Conservation (phyloP, 1,140 invertebrate species). For the Trypoxylus dichotomus region DNA sequence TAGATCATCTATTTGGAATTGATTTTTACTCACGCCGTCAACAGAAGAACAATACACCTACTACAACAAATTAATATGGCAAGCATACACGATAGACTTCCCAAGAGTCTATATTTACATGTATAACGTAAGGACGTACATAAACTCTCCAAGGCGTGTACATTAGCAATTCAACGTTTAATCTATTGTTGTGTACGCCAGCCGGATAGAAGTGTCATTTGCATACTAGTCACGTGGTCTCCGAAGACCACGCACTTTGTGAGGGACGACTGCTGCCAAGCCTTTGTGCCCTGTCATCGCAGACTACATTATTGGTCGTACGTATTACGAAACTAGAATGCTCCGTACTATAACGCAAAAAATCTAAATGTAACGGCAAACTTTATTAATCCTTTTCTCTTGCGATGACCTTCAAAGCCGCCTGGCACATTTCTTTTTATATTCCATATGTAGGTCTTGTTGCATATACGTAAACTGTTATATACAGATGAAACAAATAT, state of each 20-base stretch:
- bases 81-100: conserved; percentile 18
- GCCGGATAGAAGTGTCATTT: conserved; percentile 24
- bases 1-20: not conserved
- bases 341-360: not conserved
- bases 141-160: conserved; percentile 17
- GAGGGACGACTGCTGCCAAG: conserved; percentile 7
- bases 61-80: conserved; percentile 22
- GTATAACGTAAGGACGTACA: conserved; percentile 10
- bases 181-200: conserved; percentile 19
- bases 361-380: not conserved
- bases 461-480: not conserved
- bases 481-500: too few species aligned
- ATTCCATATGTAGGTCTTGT: not conserved
- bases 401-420: not conserved
- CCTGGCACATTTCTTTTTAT: not conserved
- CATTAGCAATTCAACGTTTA: conserved; percentile 23
- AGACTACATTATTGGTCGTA: not conserved
- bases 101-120: conserved; percentile 22
- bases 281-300: conserved; percentile 22
- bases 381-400: not conserved
- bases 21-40: not conserved
- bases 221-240: conserved; percentile 18
- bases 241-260: conserved; percentile 8
- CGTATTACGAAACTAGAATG: not conserved
- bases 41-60: conserved; percentile 17